phyloP scores from a whole-genome alignment of 2,113 vertebrate genomes.

The Noturus placidus region DNA sequence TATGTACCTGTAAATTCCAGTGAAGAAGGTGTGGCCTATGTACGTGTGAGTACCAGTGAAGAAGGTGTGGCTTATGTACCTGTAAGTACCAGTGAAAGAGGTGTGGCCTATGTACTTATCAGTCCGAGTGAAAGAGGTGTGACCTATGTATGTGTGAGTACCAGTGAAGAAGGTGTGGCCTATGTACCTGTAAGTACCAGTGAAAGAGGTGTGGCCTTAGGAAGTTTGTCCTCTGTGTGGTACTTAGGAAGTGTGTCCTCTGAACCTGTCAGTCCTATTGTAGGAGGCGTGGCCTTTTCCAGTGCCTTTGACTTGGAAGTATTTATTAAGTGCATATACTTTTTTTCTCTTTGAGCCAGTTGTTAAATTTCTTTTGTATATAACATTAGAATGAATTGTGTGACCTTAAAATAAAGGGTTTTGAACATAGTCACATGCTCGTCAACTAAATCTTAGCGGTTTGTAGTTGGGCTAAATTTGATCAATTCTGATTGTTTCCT shows the following conservation, averaged over 20 bases:
- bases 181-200: background rate
- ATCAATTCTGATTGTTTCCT: background rate
- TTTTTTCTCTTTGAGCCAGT: background rate
- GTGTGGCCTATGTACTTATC: background rate
- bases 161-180: background rate
- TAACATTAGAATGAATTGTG: background rate
- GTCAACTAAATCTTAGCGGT: background rate
- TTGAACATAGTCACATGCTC: background rate
- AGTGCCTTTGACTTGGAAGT: background rate
- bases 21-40: background rate
- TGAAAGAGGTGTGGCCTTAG: too few species aligned
- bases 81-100: background rate
- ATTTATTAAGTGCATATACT: background rate
- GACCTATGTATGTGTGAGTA: background rate
- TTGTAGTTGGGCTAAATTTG: background rate
- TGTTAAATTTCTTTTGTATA: background rate
- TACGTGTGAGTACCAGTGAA: too few species aligned
- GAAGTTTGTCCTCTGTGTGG: background rate
- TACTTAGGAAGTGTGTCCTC: background rate
- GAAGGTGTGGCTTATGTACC: background rate
- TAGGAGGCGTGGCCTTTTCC: background rate
- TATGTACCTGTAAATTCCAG: too few species aligned
- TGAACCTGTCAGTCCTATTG: background rate
- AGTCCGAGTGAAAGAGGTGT: background rate
- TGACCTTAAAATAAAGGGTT: background rate